Conservation (phyloP, 2,113 vertebrate genomes). For the Anser cygnoides region DNA sequence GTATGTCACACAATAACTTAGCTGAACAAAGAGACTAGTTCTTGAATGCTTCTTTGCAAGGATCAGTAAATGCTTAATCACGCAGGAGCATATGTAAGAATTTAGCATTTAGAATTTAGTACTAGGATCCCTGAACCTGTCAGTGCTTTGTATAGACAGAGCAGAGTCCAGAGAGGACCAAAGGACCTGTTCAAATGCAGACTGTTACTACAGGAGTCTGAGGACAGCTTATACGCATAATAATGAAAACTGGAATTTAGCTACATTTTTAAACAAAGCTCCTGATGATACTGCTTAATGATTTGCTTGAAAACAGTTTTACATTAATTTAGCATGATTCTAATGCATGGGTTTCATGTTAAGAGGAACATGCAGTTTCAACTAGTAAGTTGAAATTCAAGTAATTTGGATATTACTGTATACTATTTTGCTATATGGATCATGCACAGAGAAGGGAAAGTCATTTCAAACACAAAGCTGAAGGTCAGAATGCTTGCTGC, state of each 20-base stretch:
- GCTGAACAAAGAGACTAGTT: background rate
- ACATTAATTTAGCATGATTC: background rate
- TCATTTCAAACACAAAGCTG: background rate
- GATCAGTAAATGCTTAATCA: background rate
- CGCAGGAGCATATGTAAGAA: background rate
- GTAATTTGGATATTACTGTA: background rate
- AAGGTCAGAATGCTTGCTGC: background rate
- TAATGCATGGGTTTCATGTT: background rate
- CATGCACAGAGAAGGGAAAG: background rate
- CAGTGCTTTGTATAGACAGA: background rate
- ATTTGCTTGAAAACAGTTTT: background rate
- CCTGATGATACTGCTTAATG: background rate
- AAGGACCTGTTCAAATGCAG: background rate
- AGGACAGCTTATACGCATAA: background rate
- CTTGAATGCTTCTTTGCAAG: background rate
- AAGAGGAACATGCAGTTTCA: background rate
- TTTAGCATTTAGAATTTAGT: background rate
- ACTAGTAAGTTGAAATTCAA: background rate
- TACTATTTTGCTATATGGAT: background rate
- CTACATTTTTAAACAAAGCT: background rate
- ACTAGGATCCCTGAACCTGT: background rate
- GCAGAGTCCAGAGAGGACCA: background rate
- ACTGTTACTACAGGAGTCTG: background rate
- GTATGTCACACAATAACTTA: background rate
- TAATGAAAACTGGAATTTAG: background rate